Evolutionary conservation across 2,797 vertebrate genomes (phyloP), one percentile per base, ranked within the genome.

Genomic region (Ambastaia sidthimunki): DNA sequence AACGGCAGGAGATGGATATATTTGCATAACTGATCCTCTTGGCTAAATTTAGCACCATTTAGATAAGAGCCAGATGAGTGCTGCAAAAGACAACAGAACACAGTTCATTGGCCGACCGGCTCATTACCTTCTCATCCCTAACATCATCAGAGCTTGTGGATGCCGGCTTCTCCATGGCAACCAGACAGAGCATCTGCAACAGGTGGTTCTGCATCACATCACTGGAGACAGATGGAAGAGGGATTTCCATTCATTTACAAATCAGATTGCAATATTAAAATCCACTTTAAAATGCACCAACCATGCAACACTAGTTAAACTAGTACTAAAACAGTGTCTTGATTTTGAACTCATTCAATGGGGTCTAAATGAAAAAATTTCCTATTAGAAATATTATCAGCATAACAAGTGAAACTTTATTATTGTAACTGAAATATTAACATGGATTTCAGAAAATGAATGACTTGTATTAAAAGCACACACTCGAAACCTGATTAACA

Each of bases 141-240:
- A 98, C 97, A 0, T 98, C 97, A 0, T 98, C 95, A 0, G 97
- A 96, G 88, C 93, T 91, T 31, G 97, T 98, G 85, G 96, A 96
- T 0, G 96, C 92, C 0, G 97, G 97, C 78, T 98, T 98, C 91
- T 98, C 97, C 97, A 98, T 98, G 89, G 97, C 97, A 89, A 98
- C 95, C 63, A 98, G 91, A 77, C 91, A 94, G 21, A 98, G 93
- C 93, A 98, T 96, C 93, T 98, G 97, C 25, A 98, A 96, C 62
- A 98, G 91, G 87, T 98, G 97, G 92, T 98, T 98, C 92, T 98
- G 97, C 97, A 98, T 98, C 84, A 98, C 97, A 41, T 98, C 97
- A 71, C 97, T 98, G 84, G 1, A 73, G 16, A 76, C 69, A 44
- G 50, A 60, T 37, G 6, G 7, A 37, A 37, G 34, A 54, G 15